Evolutionary conservation across 2,888 invertebrate species (phyloP).

Genomic region (Prosopocoilus inquinatus): DNA sequence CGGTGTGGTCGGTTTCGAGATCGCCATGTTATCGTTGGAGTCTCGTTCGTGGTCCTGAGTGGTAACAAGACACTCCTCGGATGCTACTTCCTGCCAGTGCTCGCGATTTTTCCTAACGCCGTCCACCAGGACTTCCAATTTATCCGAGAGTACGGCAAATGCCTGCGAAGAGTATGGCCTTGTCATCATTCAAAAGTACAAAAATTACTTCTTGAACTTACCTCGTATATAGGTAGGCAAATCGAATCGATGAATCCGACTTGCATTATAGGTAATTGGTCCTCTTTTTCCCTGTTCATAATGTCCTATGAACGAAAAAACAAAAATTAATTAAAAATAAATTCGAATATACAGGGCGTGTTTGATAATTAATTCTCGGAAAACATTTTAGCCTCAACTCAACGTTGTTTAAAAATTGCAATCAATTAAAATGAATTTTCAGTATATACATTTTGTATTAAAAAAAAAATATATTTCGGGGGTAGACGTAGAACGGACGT

Average conservation of each 20-base stretch:
- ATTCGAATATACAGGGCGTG: not conserved
- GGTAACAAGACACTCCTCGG: slow-evolving; percentile 36
- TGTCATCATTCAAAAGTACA: not conserved
- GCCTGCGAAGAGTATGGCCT: slow-evolving; percentile 57
- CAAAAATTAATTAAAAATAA: not conserved
- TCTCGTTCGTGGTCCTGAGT: slow-evolving; percentile 35
- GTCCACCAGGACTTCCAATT: slow-evolving; percentile 76
- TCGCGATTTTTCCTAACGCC: slow-evolving; percentile 79
- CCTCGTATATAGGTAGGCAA: slow-evolving; percentile 91
- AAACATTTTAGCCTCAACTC: too few species aligned
- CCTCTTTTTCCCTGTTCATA: slow-evolving; percentile 94
- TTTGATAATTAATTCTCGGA: too few species aligned
- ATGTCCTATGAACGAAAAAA: slow-evolving; percentile 66
- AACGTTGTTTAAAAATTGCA: too few species aligned
- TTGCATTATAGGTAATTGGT: slow-evolving; percentile 93
- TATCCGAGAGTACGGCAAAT: slow-evolving; percentile 77
- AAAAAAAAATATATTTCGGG: too few species aligned
- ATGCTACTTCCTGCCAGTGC: slow-evolving; percentile 76
- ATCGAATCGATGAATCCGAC: slow-evolving; percentile 94
- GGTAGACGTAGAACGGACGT: too few species aligned
- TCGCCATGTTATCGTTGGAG: slow-evolving; percentile 42
- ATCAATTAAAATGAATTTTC: too few species aligned
- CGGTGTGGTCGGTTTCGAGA: slow-evolving; percentile 37
- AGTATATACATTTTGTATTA: too few species aligned
- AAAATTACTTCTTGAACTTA: slow-evolving; percentile 47